Percentiles rank a stretch among this genome's conserved stretches.
Evolutionary conservation across 2,113 vertebrate species (phyloP).

Genomic region (Orthonyx spaldingii): DNA sequence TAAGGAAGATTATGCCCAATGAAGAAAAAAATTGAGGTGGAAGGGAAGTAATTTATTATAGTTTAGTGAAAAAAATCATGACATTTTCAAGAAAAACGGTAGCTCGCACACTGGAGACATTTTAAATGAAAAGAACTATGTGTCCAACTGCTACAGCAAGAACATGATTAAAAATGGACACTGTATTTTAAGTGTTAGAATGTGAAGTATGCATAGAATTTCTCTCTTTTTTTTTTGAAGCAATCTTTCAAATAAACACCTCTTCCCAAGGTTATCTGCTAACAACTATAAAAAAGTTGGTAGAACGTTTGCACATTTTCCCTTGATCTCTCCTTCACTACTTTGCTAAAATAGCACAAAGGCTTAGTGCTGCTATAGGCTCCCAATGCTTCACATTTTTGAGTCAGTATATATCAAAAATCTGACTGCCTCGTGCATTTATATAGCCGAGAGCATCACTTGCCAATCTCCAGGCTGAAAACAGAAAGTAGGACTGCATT

Average conservation of each 20-base stretch:
- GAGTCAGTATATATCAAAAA: not conserved
- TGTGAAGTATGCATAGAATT: not conserved
- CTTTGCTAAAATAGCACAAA: not conserved
- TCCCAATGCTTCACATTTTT: not conserved
- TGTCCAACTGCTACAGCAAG: not conserved
- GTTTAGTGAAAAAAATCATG: not conserved
- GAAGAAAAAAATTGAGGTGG: not conserved
- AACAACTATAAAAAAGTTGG: not conserved
- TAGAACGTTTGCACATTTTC: not conserved
- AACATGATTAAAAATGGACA: not conserved
- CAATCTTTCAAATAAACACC: not conserved
- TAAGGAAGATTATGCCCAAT: not conserved
- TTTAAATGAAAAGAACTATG: not conserved
- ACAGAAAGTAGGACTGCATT: not conserved
- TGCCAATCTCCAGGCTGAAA: not conserved
- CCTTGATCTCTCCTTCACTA: not conserved
- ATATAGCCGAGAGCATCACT: not conserved
- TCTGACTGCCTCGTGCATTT: not conserved
- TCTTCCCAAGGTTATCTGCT: not conserved
- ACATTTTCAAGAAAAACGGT: not conserved
- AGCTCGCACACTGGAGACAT: not conserved
- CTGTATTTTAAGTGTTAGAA: not conserved
- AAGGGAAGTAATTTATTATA: not conserved
- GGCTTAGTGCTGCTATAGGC: not conserved
- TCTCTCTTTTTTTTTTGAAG: not conserved